These are phyloP conservation scores for Manacus vitellinus DNA, from an alignment of 2,113 vertebrate genomes.

Conservation along the genomic window DNA sequence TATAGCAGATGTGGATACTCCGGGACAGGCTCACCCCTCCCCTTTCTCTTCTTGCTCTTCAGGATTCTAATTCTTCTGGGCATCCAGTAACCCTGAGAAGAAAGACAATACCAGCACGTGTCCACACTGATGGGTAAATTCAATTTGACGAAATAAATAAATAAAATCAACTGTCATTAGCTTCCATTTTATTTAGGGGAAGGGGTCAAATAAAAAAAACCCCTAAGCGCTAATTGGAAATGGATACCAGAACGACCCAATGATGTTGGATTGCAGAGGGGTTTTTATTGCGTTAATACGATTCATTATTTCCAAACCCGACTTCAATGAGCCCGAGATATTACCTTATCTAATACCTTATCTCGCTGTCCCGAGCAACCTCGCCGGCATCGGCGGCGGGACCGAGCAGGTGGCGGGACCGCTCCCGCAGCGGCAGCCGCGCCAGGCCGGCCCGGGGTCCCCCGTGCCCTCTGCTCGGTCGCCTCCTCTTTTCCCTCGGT, in stretches of 20 bases:
- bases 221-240: slow-evolving; percentile 80
- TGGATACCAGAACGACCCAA: slow-evolving; percentile 81
- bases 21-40: neutral
- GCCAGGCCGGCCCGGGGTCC: neutral
- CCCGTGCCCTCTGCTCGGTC: slow-evolving; percentile 58
- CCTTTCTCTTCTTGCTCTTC: neutral
- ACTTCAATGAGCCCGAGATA: slow-evolving; percentile 76
- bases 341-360: slow-evolving; percentile 74
- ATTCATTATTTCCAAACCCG: slow-evolving; percentile 84
- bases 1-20: neutral
- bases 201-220: slow-evolving; percentile 78
- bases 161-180: slow-evolving; percentile 90
- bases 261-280: slow-evolving; percentile 78
- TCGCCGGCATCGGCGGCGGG: neutral
- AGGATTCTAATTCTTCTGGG: neutral
- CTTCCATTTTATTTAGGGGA: slow-evolving; percentile 82
- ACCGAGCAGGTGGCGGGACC: neutral
- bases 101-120: slow-evolving; percentile 2
- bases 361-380: slow-evolving; percentile 61
- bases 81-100: neutral
- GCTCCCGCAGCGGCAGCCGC: neutral
- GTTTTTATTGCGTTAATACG: slow-evolving; percentile 81
- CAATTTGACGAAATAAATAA: slow-evolving; percentile 87
- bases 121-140: slow-evolving; percentile 70
- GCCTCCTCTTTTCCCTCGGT: slow-evolving; percentile 75